These are phyloP conservation scores for Allacma fusca DNA, from an alignment of 2,888 invertebrate species.

Conservation along the genomic window DNA sequence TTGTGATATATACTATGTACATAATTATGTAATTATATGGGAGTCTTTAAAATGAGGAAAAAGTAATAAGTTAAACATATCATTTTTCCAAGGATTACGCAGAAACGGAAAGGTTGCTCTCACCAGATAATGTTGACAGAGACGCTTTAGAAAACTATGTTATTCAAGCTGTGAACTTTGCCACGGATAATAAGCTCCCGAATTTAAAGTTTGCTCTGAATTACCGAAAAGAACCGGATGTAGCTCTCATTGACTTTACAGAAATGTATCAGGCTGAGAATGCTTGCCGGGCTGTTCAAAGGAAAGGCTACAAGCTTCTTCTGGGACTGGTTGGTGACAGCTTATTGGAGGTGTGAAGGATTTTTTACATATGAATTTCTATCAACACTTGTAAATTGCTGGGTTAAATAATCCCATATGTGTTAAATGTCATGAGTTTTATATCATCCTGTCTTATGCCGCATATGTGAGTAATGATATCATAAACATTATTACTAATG, in stretches of 20 bases:
- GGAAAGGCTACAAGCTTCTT: slow-evolving; percentile 65
- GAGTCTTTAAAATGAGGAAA: too few relatives aligned
- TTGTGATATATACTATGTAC: too few relatives aligned
- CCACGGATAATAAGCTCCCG: slow-evolving; percentile 63
- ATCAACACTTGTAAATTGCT: neutral
- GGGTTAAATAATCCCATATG: too few relatives aligned
- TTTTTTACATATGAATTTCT: neutral
- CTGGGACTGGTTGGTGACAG: slow-evolving; percentile 68
- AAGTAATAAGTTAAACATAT: neutral
- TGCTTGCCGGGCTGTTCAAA: slow-evolving; percentile 66
- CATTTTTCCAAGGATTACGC: slow-evolving; percentile 64
- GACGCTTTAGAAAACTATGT: slow-evolving; percentile 66
- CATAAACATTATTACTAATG: too few relatives aligned
- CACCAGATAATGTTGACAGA: slow-evolving; percentile 67
- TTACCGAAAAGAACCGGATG: slow-evolving; percentile 67
- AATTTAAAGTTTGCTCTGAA: slow-evolving; percentile 68
- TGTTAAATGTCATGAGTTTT: too few relatives aligned
- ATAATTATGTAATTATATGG: too few relatives aligned
- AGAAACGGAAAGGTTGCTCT: slow-evolving; percentile 66
- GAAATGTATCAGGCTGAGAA: slow-evolving; percentile 68
- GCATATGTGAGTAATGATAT: too few relatives aligned
- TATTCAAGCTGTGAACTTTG: slow-evolving; percentile 67
- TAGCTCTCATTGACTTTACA: slow-evolving; percentile 70
- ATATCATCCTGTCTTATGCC: too few relatives aligned
- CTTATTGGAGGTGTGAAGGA: slow-evolving; percentile 66